Conservation (phyloP, 2,797 vertebrate species). For the Phyllotis vaccarum region DNA sequence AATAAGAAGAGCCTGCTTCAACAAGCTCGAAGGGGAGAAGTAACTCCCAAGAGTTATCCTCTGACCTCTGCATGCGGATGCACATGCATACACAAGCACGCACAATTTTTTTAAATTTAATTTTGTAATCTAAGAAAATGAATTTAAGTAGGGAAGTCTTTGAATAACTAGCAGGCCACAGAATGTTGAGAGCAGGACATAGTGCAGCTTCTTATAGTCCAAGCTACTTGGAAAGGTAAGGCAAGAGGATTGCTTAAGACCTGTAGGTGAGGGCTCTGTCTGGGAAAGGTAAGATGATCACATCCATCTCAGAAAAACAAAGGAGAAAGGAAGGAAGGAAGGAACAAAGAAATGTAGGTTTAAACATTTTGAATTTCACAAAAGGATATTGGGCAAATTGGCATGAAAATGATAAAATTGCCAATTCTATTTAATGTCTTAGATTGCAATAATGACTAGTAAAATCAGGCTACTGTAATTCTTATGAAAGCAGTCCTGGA, state of each 20-base stretch:
- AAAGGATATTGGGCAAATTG: slow-evolving; percentile 1
- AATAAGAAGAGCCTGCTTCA: neutral
- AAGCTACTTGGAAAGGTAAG: neutral
- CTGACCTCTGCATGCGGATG: neutral
- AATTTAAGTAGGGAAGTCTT: slow-evolving; percentile 27
- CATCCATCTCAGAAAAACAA: neutral
- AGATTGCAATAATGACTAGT: neutral
- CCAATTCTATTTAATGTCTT: neutral
- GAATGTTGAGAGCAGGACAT: neutral
- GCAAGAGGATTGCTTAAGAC: neutral
- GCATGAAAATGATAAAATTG: slow-evolving; percentile 31
- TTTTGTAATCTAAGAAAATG: slow-evolving; percentile 45
- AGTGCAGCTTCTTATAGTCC: neutral
- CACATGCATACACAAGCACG: too few relatives aligned
- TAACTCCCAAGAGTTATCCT: neutral
- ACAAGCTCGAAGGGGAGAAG: neutral
- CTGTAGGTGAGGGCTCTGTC: neutral
- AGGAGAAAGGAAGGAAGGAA: too few relatives aligned
- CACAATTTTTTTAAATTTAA: slow-evolving; percentile 1
- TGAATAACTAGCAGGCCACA: slow-evolving; percentile 44
- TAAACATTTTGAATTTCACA: slow-evolving; percentile 30
- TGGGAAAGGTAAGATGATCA: neutral
- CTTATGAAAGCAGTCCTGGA: neutral
- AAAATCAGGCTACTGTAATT: slow-evolving; percentile 44
- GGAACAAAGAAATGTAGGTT: too few relatives aligned